Conservation (phyloP, 2,797 vertebrate species). For the Cyprinodon diabolis region DNA sequence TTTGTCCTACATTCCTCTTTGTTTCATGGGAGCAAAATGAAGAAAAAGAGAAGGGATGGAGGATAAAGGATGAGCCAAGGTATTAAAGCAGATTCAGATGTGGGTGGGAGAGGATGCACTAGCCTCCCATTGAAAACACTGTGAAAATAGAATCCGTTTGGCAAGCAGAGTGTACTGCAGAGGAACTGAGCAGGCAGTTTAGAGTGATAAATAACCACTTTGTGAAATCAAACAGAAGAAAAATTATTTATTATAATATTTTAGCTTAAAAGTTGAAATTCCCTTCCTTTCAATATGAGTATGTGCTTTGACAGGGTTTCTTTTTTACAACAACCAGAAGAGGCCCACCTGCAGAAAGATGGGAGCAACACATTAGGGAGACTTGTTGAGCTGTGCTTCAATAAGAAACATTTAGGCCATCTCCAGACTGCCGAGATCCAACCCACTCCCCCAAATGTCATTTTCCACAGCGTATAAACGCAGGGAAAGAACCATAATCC, state of each 20-base stretch:
- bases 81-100: conserved; percentile 66
- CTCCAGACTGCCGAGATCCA: conserved; percentile 29
- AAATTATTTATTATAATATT: conserved; percentile 21
- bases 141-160: conserved; percentile 69
- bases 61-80: conserved; percentile 63
- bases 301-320: conserved; percentile 17
- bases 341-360: conserved; percentile 37
- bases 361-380: conserved; percentile 29
- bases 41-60: conserved; percentile 52
- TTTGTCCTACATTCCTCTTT: conserved; percentile 78
- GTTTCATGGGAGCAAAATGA: conserved; percentile 67
- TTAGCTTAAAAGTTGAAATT: conserved; percentile 43
- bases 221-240: conserved; percentile 49
- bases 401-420: conserved; percentile 21
- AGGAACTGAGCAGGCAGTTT: conserved; percentile 38
- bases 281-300: conserved; percentile 25
- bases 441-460: conserved; percentile 44
- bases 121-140: conserved; percentile 66
- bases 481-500: conserved; percentile 47
- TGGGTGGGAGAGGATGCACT: conserved; percentile 54
- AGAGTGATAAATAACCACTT: conserved; percentile 40
- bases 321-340: conserved; percentile 34
- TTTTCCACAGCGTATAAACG: conserved; percentile 39
- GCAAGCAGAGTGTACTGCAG: conserved; percentile 53
- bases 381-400: conserved; percentile 1